phyloP scores from a whole-genome alignment of 2,888 invertebrate genomes.

The Lasioglossum marginatum region DNA sequence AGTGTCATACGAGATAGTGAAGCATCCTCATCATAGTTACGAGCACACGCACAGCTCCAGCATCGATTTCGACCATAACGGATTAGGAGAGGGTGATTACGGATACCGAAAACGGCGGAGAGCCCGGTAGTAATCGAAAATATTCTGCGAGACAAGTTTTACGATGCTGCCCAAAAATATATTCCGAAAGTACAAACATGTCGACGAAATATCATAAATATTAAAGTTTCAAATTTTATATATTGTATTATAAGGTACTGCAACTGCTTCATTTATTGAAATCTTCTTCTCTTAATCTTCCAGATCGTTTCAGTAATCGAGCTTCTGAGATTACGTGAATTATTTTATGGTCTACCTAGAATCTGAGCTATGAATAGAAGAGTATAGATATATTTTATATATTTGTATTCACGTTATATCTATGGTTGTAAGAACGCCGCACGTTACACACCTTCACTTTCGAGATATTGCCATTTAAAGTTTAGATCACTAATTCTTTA shows the following conservation, averaged over 20 bases:
- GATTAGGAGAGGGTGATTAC: slow-evolving; percentile 45
- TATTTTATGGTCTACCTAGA: neutral
- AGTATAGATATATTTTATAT: neutral
- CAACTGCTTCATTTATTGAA: neutral
- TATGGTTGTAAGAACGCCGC: too few species aligned
- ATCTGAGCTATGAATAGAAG: neutral
- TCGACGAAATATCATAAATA: neutral
- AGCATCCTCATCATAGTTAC: slow-evolving; percentile 93
- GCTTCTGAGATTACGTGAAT: neutral
- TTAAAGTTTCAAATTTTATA: neutral
- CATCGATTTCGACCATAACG: slow-evolving; percentile 87
- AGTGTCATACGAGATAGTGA: slow-evolving; percentile 94
- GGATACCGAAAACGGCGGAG: slow-evolving; percentile 56
- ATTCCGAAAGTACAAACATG: slow-evolving; percentile 19
- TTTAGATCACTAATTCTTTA: too few species aligned
- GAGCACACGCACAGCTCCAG: slow-evolving; percentile 91
- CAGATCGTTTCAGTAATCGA: neutral
- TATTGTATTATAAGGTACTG: neutral
- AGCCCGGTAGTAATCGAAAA: neutral
- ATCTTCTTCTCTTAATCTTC: neutral
- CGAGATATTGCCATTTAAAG: too few species aligned
- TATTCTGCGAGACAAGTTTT: neutral
- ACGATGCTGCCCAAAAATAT: neutral
- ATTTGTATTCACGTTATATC: neutral
- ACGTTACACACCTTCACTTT: too few species aligned